phyloP scores from a whole-genome alignment of 2,797 vertebrate genomes.

The Cheracebus regulus region DNA sequence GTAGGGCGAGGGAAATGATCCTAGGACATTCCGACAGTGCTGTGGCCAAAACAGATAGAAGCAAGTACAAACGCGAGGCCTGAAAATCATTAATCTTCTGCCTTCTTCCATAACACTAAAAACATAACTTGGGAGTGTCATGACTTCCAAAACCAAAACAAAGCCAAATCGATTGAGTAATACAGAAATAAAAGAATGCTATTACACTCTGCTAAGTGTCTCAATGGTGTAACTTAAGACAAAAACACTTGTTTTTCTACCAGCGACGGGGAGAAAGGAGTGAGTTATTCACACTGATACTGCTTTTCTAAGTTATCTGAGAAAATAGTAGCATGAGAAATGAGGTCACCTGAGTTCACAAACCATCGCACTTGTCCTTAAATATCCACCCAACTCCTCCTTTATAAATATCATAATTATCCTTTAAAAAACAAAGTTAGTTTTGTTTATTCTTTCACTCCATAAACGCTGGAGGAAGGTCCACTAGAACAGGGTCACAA shows the following conservation, averaged over 20 bases:
- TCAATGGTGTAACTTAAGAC: neutral
- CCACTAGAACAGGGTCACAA: neutral
- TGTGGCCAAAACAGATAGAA: neutral
- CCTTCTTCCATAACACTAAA: slow-evolving; percentile 25
- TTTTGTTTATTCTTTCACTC: neutral
- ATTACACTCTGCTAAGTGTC: neutral
- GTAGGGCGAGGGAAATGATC: neutral
- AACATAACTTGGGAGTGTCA: neutral
- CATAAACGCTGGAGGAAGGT: neutral
- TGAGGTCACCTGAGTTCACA: neutral
- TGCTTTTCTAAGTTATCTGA: slow-evolving; percentile 10
- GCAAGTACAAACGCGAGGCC: neutral
- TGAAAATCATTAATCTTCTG: neutral
- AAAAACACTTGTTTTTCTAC: slow-evolving; percentile 40
- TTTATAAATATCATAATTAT: neutral
- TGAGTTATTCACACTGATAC: neutral
- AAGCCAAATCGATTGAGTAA: slow-evolving; percentile 17
- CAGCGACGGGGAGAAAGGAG: neutral
- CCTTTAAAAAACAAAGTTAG: neutral
- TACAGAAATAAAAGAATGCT: neutral
- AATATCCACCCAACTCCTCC: neutral
- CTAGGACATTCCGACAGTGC: neutral
- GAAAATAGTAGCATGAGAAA: neutral
- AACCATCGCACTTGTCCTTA: neutral
- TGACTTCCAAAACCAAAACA: neutral